Percentiles rank a stretch among this genome's conserved stretches.
Evolutionary conservation across 1,140 invertebrate species (phyloP).

Genomic region (Stegodyphus dumicola): DNA sequence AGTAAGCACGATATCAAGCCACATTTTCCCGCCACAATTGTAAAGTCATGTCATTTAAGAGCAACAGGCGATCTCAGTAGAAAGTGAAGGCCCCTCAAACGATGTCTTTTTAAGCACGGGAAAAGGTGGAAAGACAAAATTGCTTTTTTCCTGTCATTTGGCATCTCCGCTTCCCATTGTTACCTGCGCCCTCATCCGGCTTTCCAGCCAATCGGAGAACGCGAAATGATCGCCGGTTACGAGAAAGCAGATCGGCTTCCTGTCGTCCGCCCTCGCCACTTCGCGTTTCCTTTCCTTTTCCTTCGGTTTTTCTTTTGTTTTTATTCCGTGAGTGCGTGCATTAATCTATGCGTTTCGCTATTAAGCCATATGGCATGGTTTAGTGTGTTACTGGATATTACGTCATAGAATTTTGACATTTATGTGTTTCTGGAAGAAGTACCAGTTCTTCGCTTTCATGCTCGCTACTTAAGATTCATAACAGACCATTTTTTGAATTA

Average conservation of each 20-base stretch:
- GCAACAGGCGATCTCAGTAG: neutral
- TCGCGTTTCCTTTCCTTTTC: neutral
- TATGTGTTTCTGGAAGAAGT: conserved; percentile 10
- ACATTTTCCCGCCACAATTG: too few relatives aligned
- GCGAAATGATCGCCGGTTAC: neutral
- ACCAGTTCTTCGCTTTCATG: too few relatives aligned
- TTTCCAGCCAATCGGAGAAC: conserved; percentile 1
- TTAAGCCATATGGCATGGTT: conserved; percentile 8
- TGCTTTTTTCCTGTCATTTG: conserved; percentile 54
- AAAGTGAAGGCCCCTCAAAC: conserved; percentile 12
- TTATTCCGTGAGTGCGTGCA: neutral
- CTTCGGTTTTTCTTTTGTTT: conserved; percentile 1
- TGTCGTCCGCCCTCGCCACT: conserved; percentile 1
- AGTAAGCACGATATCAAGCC: too few relatives aligned
- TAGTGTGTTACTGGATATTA: neutral
- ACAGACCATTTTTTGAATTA: too few relatives aligned
- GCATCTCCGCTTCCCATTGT: conserved; percentile 55
- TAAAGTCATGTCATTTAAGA: neutral
- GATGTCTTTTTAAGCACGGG: conserved; percentile 9
- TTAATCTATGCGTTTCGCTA: neutral
- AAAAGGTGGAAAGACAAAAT: conserved; percentile 24
- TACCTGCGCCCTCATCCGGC: conserved; percentile 18
- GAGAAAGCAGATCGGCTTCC: conserved; percentile 12
- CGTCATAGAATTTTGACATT: neutral
- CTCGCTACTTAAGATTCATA: too few relatives aligned